These are phyloP conservation scores for Scaptomyza graminum DNA, from an alignment of 1,140 invertebrate species.

Conservation along the genomic window DNA sequence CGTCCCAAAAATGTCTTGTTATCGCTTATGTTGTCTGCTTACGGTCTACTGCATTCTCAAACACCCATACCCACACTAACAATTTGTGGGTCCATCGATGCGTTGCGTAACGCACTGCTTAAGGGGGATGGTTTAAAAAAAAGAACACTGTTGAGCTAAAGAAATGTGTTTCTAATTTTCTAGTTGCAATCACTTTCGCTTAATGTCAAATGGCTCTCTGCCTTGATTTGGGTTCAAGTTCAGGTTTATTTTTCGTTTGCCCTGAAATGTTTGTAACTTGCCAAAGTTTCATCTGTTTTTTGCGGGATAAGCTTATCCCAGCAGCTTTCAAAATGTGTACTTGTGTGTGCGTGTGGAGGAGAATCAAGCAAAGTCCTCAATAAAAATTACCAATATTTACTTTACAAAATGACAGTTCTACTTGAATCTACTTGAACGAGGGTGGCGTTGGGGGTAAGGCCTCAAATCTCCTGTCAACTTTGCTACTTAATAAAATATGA, in stretches of 20 bases:
- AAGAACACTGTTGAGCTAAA: background rate
- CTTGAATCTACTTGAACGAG: constrained; percentile 8
- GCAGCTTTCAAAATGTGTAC: too few relatives aligned
- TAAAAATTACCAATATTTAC: constrained; percentile 84
- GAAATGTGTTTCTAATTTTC: constrained; percentile 47
- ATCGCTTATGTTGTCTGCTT: constrained; percentile 82
- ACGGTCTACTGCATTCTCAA: constrained; percentile 78
- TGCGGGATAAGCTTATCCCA: constrained; percentile 48
- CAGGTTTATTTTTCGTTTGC: constrained; percentile 26
- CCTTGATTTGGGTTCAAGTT: constrained; percentile 60
- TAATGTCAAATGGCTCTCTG: constrained; percentile 55
- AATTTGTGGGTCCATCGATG: constrained; percentile 29
- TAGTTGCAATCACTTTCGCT: constrained; percentile 59
- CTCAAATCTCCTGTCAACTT: constrained; percentile 79
- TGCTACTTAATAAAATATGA: constrained; percentile 83
- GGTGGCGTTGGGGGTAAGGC: background rate
- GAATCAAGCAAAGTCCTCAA: constrained; percentile 79
- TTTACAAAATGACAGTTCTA: constrained; percentile 79
- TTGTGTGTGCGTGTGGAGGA: constrained; percentile 15
- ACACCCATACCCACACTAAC: constrained; percentile 24
- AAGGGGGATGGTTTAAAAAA: background rate
- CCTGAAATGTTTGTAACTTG: constrained; percentile 73
- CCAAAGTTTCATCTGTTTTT: constrained; percentile 43
- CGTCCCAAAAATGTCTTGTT: constrained; percentile 63
- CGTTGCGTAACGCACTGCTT: constrained; percentile 10